These are phyloP conservation scores for Yponomeuta evonymella DNA, from an alignment of 2,888 invertebrate species.

Conservation along the genomic window DNA sequence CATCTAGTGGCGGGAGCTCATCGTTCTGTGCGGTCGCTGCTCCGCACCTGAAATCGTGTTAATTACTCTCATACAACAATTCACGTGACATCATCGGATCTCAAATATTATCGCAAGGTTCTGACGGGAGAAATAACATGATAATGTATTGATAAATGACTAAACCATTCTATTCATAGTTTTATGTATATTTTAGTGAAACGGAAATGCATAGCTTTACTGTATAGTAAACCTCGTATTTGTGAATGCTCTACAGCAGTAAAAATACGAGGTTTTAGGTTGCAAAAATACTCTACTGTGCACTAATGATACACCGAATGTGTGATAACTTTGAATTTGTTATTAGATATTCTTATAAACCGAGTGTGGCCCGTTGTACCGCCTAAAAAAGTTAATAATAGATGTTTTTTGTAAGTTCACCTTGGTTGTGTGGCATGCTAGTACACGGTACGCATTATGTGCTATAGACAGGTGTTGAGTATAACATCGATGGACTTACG, in stretches of 20 bases:
- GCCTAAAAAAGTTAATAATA: background rate
- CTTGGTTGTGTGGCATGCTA: background rate
- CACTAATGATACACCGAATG: too few species aligned
- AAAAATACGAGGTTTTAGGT: too few species aligned
- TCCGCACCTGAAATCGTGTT: slow-evolving; percentile 36
- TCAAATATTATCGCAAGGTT: slow-evolving; percentile 47
- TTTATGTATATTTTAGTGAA: too few species aligned
- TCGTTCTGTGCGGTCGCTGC: slow-evolving; percentile 46
- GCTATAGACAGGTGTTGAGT: background rate
- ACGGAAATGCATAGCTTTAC: too few species aligned
- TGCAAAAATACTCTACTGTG: too few species aligned
- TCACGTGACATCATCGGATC: slow-evolving; percentile 50
- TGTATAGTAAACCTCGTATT: too few species aligned
- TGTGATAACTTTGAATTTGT: too few species aligned
- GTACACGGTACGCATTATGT: background rate
- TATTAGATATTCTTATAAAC: too few species aligned
- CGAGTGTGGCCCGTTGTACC: too few species aligned
- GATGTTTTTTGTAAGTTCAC: background rate
- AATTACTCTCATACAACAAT: slow-evolving; percentile 23
- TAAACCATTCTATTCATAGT: background rate
- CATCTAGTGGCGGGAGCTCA: slow-evolving; percentile 52
- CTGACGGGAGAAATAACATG: slow-evolving; percentile 46
- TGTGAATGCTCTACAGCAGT: too few species aligned
- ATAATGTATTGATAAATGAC: background rate
- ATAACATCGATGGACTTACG: slow-evolving; percentile 45